Evolutionary conservation across 2,113 vertebrate species (phyloP), one percentile per base, ranked within the genome.

Genomic region (Gnathonemus echidnorhynchus): DNA sequence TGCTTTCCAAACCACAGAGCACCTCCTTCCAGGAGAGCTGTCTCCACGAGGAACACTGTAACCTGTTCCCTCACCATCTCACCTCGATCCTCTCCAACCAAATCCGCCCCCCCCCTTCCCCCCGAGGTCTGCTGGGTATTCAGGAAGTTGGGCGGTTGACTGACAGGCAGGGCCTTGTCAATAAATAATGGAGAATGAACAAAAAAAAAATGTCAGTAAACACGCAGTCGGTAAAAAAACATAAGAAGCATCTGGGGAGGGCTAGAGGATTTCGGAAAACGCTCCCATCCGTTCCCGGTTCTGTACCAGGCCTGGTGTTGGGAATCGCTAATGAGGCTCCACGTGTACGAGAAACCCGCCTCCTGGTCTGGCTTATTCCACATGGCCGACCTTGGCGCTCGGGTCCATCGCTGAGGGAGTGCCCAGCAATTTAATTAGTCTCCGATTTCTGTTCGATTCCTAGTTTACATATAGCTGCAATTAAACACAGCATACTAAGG

Each of bases 371-470:
- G 48, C 70, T 49, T 35, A 31, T 89, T 89, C 52, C 88, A 84
- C 10, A 53, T 42, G 70, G 35, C n/a, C 39, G 2, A 52, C 74
- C 70, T 45, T 88, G 46, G 70, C 11, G 19, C 48, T 83, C 24
- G 24, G 24, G 0, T 89, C 74, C 77, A 24, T 80, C 49, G 24
- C 88, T 74, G 62, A 77, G 88, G 31, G 88, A 77, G 27, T 17
- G 27, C n/a, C 4, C 0, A 9, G 66, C 88, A 83, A 83, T 89
- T 80, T 89, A 89, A 89, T 89, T 89, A 89, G 70, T 27, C 31
- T 89, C 49, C 50, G 13, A 56, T 56, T 56, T 56, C 17, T 45
- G 70, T 84, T 89, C 74, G 80, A 53, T 89, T 50, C 24, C 70
- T 89, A 39, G 80, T 89, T 89, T 89, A 84, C 74, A 83, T 89